phyloP scores from a whole-genome alignment of 1,140 invertebrate genomes.

The Aphis craccivora region DNA sequence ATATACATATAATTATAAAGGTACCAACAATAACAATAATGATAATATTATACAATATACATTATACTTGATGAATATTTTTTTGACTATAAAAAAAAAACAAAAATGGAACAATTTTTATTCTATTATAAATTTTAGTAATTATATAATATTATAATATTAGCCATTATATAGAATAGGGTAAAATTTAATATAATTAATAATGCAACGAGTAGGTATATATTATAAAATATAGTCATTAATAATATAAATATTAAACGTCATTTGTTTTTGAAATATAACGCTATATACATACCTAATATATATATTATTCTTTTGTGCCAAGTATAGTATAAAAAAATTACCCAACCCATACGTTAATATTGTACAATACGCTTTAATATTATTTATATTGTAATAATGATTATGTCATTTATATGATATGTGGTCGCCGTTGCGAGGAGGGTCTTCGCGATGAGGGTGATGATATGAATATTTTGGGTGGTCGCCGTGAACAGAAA shows the following conservation, averaged over 20 bases:
- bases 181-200: background rate
- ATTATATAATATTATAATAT: too few relatives aligned
- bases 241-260: background rate
- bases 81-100: background rate
- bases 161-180: background rate
- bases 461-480: slow-evolving; percentile 32
- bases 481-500: background rate
- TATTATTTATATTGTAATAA: background rate
- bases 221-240: background rate
- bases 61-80: background rate
- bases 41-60: background rate
- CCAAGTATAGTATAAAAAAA: background rate
- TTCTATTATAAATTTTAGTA: background rate
- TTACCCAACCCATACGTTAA: background rate
- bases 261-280: background rate
- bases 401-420: background rate
- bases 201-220: background rate
- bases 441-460: background rate
- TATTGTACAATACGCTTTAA: background rate
- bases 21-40: background rate
- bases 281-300: background rate
- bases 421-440: background rate
- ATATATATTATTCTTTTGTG: too few relatives aligned
- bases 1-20: background rate
- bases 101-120: background rate